phyloP scores from a whole-genome alignment of 2,888 invertebrate genomes.

The Tetropium fuscum region DNA sequence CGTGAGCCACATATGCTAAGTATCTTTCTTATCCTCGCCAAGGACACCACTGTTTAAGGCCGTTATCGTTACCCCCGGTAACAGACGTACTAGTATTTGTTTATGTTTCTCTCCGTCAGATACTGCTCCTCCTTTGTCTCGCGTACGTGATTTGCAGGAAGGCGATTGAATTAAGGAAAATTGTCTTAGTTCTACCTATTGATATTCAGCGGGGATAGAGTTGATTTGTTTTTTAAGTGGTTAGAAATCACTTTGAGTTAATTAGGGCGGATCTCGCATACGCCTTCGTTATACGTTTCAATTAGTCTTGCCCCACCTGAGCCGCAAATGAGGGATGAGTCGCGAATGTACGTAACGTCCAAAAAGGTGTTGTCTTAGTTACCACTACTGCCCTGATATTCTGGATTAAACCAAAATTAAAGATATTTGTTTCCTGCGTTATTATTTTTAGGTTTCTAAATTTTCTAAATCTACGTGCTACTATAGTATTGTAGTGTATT shows the following conservation, averaged over 20 bases:
- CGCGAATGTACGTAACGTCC: too few species aligned
- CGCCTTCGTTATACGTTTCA: background rate
- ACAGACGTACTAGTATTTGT: slow-evolving; percentile 7
- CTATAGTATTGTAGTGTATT: too few species aligned
- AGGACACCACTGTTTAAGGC: slow-evolving; percentile 4
- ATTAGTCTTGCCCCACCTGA: too few species aligned
- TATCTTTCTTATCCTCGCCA: too few species aligned
- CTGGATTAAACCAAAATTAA: too few species aligned
- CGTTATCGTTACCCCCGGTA: slow-evolving; percentile 12
- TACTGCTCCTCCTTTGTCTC: slow-evolving; percentile 2
- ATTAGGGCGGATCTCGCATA: background rate
- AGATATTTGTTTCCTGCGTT: too few species aligned
- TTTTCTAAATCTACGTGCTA: too few species aligned
- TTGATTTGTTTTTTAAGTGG: slow-evolving; percentile 17
- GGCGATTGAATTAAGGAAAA: slow-evolving; percentile 35
- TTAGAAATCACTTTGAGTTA: background rate
- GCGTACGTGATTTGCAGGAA: slow-evolving; percentile 13
- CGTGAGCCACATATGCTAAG: too few species aligned
- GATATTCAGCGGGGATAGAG: slow-evolving; percentile 29
- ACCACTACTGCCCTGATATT: too few species aligned
- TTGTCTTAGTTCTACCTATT: slow-evolving; percentile 31
- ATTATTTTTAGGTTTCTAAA: too few species aligned
- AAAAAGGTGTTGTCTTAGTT: too few species aligned
- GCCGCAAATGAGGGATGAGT: too few species aligned
- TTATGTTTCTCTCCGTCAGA: slow-evolving; percentile 16